Base-by-base conservation (phyloP, 2,888 invertebrate species). In the Tiliacea aurago region DNA sequence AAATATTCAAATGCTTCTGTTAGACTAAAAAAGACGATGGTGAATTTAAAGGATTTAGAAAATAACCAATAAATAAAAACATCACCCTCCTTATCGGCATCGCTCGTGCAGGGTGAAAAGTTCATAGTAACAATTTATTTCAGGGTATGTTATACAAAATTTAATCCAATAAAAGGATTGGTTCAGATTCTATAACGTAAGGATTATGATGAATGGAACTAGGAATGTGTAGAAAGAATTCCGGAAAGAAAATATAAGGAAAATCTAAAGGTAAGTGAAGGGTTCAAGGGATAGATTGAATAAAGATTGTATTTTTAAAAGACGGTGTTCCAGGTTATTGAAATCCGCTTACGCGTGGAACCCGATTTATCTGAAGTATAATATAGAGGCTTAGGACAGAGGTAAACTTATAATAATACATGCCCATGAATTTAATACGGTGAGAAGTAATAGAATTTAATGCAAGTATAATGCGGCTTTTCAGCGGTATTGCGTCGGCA, bases 221-320 rank as follows among this genome's bases (percentile, higher is more conserved):
- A 74, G 70, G 43, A 73, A 61, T 71, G 61, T 67, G 56, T 49
- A 58, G 66, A 84, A 76, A 73, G 70, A 62, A 71, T 84, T 73
- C 56, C 37, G 37, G 53, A 72, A 69, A 74, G 55, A 78, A 78
- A 72, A 81, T 84, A 76, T 72, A 69, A 59, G 69, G 53, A 65
- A 81, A 76, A 74, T 70, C 47, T 74, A 49, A 72, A 72, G 68
- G 67, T 68, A 47, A 23, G 47, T 47, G 66, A 69, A 67, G 59
- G 82, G 71, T 81, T 78, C 70, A 73, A 73, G 69, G 71, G 76
- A 76, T 70, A 68, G 55, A 77, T 84, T 73, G 82, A 78, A 81
- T 84, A 84, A 68, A 81, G 69, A 75, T 65, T 75, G 84, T 80
- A 72, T 83, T 73, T 62, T 73, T 72, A 73, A 75, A 81, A 76